Base-by-base conservation (phyloP, 2,113 vertebrate species). In the Calidris pugnax region DNA sequence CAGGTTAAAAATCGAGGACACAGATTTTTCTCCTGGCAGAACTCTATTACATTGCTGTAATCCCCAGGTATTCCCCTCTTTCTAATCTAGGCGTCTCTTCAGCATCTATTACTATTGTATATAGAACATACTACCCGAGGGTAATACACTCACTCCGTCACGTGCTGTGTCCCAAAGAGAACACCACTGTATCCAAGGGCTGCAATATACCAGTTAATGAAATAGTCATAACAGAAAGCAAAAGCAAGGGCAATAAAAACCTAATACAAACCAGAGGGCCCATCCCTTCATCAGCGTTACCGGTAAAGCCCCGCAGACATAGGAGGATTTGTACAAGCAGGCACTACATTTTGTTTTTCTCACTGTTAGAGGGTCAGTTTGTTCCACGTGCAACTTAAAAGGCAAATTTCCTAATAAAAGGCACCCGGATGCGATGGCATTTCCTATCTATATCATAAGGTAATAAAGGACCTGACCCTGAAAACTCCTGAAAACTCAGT, bases 1-100 rank as follows among this genome's bases (percentile, higher is more conserved):
- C 96, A 97, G 95, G 94, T 97, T 95, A 96, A 96, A 92, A 95
- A 97, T 97, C 5, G 89, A 97, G 96, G 96, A 33, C 96, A 95
- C 1, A 2, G 66, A 32, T 83, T 63, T 18, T 92, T 71, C 67
- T 95, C 87, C 84, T 89, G 86, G 77, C 78, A 95, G 94, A 95
- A 97, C 92, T 91, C 93, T 95, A 96, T 97, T 96, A 96, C 81
- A 33, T 18, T 33, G 71, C 81, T 82, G 19, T 48, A 96, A 76
- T 97, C 95, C 96, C 95, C 5, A 89, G 97, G 93, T 63, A 90
- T 62, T 66, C 90, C 91, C 28, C 89, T 79, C 74, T 47, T 97
- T 97, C 97, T 97, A 97, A 97, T 97, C 95, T 94, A 80, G 87
- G 95, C 79, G 2, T 16, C 72, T 67, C 90, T 15, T 15, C 75